Evolutionary conservation across 2,797 vertebrate species (phyloP).

Genomic region (Luscinia megarhynchos): DNA sequence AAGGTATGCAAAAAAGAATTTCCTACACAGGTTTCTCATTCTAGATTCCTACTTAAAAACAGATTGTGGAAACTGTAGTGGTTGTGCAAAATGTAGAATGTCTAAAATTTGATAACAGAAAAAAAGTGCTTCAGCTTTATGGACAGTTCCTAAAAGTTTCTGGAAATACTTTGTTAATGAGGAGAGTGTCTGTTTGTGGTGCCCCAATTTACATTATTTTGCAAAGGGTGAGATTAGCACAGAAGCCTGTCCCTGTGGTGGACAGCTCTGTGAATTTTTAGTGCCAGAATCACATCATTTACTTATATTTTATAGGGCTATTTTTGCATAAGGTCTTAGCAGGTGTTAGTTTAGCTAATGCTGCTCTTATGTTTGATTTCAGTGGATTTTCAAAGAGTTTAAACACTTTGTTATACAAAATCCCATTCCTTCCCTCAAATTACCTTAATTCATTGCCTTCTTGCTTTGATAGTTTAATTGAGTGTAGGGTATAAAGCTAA

Average conservation of each 20-base stretch:
- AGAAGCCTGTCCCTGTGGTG: neutral
- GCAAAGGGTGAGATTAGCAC: neutral
- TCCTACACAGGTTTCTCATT: neutral
- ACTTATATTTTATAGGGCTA: neutral
- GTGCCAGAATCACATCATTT: neutral
- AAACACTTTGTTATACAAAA: constrained; percentile 54
- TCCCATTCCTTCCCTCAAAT: constrained; percentile 64
- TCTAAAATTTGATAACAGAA: neutral
- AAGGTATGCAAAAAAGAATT: neutral
- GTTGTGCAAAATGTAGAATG: neutral
- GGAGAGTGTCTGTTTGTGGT: neutral
- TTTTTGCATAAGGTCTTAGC: neutral
- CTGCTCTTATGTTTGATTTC: constrained; percentile 39
- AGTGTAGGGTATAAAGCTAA: constrained; percentile 72
- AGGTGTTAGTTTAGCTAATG: neutral
- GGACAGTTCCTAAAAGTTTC: neutral
- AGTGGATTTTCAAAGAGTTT: constrained; percentile 53
- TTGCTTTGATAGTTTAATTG: constrained; percentile 77
- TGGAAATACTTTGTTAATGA: neutral
- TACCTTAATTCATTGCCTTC: constrained; percentile 74
- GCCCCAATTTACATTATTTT: neutral
- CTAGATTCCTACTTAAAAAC: neutral
- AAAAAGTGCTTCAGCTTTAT: neutral
- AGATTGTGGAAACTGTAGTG: neutral
- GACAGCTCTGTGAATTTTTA: neutral